Evolutionary conservation across 2,888 invertebrate species (phyloP).

Genomic region (Thelaira solivaga): DNA sequence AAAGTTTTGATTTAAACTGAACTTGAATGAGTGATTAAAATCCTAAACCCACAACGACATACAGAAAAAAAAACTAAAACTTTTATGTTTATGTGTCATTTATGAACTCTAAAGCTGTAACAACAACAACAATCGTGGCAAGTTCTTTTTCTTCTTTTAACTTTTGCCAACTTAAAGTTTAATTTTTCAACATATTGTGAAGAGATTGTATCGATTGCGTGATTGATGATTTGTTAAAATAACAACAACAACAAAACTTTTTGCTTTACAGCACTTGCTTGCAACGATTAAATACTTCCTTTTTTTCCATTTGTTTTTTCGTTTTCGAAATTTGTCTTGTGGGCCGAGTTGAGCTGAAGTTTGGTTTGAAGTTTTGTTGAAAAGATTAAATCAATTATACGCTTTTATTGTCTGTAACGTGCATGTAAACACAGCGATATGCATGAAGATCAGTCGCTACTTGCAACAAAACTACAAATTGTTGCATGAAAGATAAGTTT

Average conservation of each 20-base stretch:
- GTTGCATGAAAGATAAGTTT: slow-evolving; percentile 46
- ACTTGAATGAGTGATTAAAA: slow-evolving; percentile 44
- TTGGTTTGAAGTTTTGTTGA: slow-evolving; percentile 47
- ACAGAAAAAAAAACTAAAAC: background rate
- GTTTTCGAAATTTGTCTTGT: slow-evolving; percentile 23
- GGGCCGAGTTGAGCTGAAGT: background rate
- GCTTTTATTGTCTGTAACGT: slow-evolving; percentile 46
- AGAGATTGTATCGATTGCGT: slow-evolving; percentile 29
- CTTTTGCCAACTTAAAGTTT: slow-evolving; percentile 27
- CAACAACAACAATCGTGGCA: background rate
- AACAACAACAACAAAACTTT: slow-evolving; percentile 14
- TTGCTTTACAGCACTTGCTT: slow-evolving; percentile 21
- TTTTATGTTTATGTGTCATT: slow-evolving; percentile 31
- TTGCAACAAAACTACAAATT: slow-evolving; percentile 37
- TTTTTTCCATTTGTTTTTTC: slow-evolving; percentile 13
- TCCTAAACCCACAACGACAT: background rate
- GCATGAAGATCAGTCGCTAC: no score
- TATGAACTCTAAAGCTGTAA: slow-evolving; percentile 13
- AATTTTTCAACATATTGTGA: slow-evolving; percentile 37
- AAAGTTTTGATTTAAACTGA: slow-evolving; percentile 48
- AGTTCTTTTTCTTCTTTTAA: background rate
- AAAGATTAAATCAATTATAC: slow-evolving; percentile 57
- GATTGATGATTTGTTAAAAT: slow-evolving; percentile 54
- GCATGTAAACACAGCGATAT: background rate
- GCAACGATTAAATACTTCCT: slow-evolving; percentile 14